phyloP scores from a whole-genome alignment of 2,888 invertebrate genomes.

The Ornithoptera alexandrae region DNA sequence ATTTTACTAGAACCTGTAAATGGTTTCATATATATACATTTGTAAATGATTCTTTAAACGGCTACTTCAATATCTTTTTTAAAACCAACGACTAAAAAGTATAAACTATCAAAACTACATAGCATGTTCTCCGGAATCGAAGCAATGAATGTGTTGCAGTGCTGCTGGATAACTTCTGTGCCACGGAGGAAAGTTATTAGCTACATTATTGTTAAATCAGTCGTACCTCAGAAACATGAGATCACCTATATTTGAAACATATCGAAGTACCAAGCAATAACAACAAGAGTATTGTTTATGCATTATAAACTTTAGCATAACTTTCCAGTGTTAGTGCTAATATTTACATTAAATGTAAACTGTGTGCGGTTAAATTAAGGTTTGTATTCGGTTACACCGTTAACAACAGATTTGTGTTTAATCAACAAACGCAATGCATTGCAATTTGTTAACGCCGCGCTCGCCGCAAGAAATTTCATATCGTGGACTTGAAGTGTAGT shows the following conservation, averaged over 20 bases:
- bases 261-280: not conserved
- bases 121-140: no score
- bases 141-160: not conserved
- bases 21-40: no score
- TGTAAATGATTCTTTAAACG: no score
- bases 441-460: not conserved
- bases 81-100: no score
- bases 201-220: not conserved
- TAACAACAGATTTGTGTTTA: not conserved
- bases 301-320: constrained; percentile 7
- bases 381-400: not conserved
- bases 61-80: no score
- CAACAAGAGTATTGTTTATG: constrained; percentile 5
- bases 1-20: no score
- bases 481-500: not conserved
- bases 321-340: not conserved
- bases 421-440: not conserved
- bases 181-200: not conserved
- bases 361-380: not conserved
- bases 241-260: constrained; percentile 6
- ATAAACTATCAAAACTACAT: no score
- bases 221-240: constrained; percentile 1
- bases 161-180: not conserved
- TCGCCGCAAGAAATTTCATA: not conserved
- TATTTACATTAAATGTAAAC: constrained; percentile 1